Evolutionary conservation across 2,113 vertebrate genomes (phyloP), one percentile per base, ranked within the genome.

Genomic region (Pantherophis guttatus): DNA sequence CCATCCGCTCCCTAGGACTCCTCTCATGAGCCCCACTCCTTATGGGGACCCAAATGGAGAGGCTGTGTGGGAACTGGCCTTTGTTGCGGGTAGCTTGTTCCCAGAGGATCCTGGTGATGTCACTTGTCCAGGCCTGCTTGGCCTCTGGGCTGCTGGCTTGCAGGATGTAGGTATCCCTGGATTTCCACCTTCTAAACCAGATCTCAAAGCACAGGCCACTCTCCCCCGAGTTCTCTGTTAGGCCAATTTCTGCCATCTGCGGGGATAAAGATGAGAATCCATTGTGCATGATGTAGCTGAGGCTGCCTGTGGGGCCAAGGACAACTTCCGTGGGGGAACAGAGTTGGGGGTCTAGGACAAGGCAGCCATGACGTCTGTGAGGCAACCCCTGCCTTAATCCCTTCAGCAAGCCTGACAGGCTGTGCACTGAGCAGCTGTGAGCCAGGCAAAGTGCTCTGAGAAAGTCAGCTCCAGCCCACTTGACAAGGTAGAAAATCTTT

Each of bases 1-100:
- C 19, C 89, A 48, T 29, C 59, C 4, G 3, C 59, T 29, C 26
- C 59, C 44, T 44, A 29, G 62, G 65, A 15, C 65, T 70, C 65
- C 21, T 33, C 29, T 75, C 65, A 15, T 7, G 65, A 17, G 65
- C 65, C n/a, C 70, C n/a, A 7, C n/a, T 75, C 65, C 62, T 65
- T n/a, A 5, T n/a, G 4, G 85, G 85, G 11, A 86, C 21, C 21
- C 85, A 19, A 9, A 9, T 33, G 33, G 15, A 48, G 39, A 17
- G 2, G 3, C 81, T 4, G 94, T 87, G 59, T 2, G 11, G 93
- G 91, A 81, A 91, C 95, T 92, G 93, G 99, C 99, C 99, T 98
- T 99, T 99, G 97, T 99, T 99, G 92, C 98, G 97, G 90, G 98
- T 97, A 29, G 98, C 98, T 95, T 98, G 98, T 54, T 97, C 97